phyloP scores from a whole-genome alignment of 2,113 vertebrate species.

The Eublepharis macularius region DNA sequence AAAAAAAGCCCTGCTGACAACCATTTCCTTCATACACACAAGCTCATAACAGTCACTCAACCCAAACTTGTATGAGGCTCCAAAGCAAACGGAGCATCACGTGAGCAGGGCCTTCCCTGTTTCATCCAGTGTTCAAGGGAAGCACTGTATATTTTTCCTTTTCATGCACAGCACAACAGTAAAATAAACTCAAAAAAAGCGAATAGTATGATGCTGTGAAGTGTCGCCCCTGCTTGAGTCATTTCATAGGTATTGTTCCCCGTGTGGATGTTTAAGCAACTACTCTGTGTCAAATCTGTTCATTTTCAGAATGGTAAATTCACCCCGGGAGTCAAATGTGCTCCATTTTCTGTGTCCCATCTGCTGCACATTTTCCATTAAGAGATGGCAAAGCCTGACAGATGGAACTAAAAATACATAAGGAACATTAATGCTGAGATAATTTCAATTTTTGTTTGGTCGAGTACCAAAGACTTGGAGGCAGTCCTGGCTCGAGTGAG shows the following conservation, averaged over 20 bases:
- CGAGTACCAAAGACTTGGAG: background rate
- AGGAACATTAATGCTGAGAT: background rate
- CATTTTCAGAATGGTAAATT: background rate
- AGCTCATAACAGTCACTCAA: background rate
- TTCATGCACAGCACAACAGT: background rate
- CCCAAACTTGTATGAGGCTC: background rate
- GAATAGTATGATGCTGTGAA: no score
- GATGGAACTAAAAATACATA: constrained; percentile 20
- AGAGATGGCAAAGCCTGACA: background rate
- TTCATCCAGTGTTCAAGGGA: background rate
- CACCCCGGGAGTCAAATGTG: background rate
- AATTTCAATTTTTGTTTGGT: background rate
- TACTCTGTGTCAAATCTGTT: background rate
- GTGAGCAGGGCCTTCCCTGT: background rate
- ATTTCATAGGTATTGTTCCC: background rate
- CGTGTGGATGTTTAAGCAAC: background rate
- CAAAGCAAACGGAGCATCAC: background rate
- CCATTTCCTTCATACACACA: no score
- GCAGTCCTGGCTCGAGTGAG: background rate
- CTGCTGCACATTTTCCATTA: background rate
- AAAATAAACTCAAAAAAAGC: background rate
- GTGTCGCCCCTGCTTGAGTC: background rate
- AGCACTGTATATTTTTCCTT: background rate
- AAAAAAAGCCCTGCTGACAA: no score
- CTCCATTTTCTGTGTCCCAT: background rate